Percentiles rank a stretch among this genome's conserved stretches.
These are phyloP conservation scores for Anaspis maculata DNA, from an alignment of 2,888 invertebrate genomes.

Conservation along the genomic window DNA sequence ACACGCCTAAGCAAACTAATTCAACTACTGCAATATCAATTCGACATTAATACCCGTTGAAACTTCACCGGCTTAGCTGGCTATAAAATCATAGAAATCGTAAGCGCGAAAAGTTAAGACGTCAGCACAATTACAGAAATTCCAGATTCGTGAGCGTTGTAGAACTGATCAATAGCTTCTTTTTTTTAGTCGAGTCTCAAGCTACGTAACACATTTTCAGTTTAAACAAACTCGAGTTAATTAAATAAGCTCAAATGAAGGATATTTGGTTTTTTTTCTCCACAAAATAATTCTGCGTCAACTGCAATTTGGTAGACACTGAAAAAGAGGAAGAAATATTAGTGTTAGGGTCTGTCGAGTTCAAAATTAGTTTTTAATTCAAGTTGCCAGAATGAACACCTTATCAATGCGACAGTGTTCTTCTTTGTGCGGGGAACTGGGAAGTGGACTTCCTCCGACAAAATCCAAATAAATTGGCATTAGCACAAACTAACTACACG, in stretches of 20 bases:
- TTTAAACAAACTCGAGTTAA: conserved; percentile 12
- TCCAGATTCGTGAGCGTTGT: too few species aligned
- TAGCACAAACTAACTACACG: too few species aligned
- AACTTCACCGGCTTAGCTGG: conserved; percentile 13
- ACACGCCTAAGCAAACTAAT: conserved; percentile 11
- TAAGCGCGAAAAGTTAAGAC: too few species aligned
- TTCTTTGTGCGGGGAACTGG: too few species aligned
- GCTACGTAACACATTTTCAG: background rate
- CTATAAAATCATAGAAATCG: background rate
- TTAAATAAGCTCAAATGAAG: conserved; percentile 13
- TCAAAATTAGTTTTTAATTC: conserved; percentile 20
- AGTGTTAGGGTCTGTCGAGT: conserved; percentile 14
- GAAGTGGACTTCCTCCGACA: too few species aligned
- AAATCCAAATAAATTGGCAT: too few species aligned
- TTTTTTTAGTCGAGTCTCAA: background rate
- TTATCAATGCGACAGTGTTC: too few species aligned
- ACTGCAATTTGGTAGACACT: conserved; percentile 7
- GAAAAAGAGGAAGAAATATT: conserved; percentile 10
- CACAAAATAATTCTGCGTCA: conserved; percentile 8
- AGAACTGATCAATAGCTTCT: too few species aligned
- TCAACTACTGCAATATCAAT: conserved; percentile 20
- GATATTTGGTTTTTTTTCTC: conserved; percentile 4
- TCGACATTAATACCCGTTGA: conserved; percentile 16
- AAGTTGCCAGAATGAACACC: conserved; percentile 12
- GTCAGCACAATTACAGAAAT: too few species aligned